These are phyloP conservation scores for Liparis tanakae DNA, from an alignment of 2,797 vertebrate species.

Conservation along the genomic window DNA sequence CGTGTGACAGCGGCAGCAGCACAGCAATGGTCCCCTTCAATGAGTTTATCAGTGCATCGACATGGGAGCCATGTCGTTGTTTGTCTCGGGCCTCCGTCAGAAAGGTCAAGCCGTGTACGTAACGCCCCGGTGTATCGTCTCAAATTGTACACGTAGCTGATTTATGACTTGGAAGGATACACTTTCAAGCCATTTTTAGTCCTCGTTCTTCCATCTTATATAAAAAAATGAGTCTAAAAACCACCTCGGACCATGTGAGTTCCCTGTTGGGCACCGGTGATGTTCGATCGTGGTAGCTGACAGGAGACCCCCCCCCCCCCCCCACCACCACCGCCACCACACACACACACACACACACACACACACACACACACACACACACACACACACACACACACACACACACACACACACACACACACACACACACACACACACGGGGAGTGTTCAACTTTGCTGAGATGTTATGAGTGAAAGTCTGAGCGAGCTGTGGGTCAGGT, in stretches of 20 bases:
- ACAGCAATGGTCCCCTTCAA: neutral
- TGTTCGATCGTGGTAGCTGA: conserved; percentile 18
- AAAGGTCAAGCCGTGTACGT: neutral
- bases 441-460: conserved; percentile 5
- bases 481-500: no score
- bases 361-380: no score
- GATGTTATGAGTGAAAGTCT: no score
- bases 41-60: accelerated
- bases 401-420: no score
- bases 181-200: neutral
- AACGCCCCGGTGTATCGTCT: neutral
- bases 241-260: neutral
- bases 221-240: neutral
- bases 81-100: neutral
- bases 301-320: neutral
- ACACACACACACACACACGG: no score
- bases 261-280: conserved; percentile 35
- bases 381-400: no score
- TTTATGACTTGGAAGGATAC: neutral
- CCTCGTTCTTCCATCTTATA: neutral
- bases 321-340: no score
- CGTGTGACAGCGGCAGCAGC: neutral
- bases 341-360: no score
- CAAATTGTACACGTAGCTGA: neutral
- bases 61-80: neutral